phyloP scores from a whole-genome alignment of 2,888 invertebrate species.

The Sarcophaga variegata region DNA sequence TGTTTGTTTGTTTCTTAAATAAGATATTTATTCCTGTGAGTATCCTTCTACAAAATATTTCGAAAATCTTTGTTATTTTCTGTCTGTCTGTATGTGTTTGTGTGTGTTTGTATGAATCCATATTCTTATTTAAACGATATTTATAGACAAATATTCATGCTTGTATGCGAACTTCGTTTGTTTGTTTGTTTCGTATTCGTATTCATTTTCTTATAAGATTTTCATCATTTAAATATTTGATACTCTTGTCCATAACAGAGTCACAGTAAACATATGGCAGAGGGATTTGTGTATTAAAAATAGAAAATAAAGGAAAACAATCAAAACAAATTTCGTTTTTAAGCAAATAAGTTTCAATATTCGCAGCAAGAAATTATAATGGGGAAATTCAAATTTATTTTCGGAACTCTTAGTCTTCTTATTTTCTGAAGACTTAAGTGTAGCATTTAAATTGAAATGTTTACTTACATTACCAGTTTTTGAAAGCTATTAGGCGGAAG shows the following conservation, averaged over 20 bases:
- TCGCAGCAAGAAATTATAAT: too few species aligned
- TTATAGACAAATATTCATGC: not conserved
- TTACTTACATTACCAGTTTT: too few species aligned
- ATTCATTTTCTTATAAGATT: too few species aligned
- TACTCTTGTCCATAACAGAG: not conserved
- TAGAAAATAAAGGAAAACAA: not conserved
- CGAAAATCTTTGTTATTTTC: not conserved
- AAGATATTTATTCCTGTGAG: not conserved
- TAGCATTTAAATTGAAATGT: too few species aligned
- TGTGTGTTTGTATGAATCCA: not conserved
- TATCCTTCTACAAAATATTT: not conserved
- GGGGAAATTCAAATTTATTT: too few species aligned
- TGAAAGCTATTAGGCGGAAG: too few species aligned
- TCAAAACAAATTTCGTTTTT: not conserved
- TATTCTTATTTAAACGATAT: not conserved
- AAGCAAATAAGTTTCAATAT: too few species aligned
- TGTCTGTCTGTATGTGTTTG: too few species aligned
- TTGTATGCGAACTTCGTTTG: not conserved
- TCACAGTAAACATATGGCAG: not conserved
- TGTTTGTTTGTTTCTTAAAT: constrained; percentile 4
- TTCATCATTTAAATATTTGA: not conserved
- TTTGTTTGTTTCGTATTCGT: too few species aligned
- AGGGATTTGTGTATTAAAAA: too few species aligned
- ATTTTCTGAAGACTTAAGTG: too few species aligned
- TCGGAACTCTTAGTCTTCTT: too few species aligned